phyloP scores from a whole-genome alignment of 2,888 invertebrate species.

The Zhuqinia jingwanae region DNA sequence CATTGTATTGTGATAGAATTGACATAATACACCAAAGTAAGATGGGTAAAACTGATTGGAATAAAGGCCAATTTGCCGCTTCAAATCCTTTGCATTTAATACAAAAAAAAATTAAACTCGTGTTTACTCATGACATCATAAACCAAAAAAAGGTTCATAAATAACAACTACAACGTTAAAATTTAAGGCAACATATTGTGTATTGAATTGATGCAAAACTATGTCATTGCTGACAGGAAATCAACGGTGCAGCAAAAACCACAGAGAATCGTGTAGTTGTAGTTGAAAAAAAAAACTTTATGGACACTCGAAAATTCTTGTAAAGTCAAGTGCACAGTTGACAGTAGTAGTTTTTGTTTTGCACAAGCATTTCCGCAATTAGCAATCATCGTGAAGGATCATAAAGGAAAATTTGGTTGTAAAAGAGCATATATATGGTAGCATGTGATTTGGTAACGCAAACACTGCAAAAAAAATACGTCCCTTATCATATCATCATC shows the following conservation, averaged over 20 bases:
- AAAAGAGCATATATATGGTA: too few species aligned
- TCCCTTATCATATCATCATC: neutral
- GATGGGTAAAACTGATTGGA: too few species aligned
- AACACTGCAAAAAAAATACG: neutral
- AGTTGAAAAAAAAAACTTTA: neutral
- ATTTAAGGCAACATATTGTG: neutral
- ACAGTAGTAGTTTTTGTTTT: neutral
- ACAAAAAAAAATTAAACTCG: slow-evolving; percentile 3
- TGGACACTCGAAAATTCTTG: neutral
- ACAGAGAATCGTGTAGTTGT: neutral
- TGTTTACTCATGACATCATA: slow-evolving; percentile 7
- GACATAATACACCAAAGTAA: too few species aligned
- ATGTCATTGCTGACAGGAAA: slow-evolving; percentile 53
- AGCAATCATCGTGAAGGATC: neutral
- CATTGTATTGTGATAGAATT: too few species aligned
- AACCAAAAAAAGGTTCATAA: neutral
- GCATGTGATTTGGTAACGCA: neutral
- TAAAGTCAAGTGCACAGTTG: slow-evolving; percentile 23
- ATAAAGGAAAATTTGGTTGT: slow-evolving; percentile 10
- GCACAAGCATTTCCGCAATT: slow-evolving; percentile 48
- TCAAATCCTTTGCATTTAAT: too few species aligned
- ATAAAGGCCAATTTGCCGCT: too few species aligned
- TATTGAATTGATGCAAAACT: neutral
- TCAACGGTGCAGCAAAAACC: neutral
- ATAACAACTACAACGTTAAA: neutral